These are phyloP conservation scores for Epizoanthus illoricatus DNA, from an alignment of 92 coral and sea anemone species.

Conservation along the genomic window DNA sequence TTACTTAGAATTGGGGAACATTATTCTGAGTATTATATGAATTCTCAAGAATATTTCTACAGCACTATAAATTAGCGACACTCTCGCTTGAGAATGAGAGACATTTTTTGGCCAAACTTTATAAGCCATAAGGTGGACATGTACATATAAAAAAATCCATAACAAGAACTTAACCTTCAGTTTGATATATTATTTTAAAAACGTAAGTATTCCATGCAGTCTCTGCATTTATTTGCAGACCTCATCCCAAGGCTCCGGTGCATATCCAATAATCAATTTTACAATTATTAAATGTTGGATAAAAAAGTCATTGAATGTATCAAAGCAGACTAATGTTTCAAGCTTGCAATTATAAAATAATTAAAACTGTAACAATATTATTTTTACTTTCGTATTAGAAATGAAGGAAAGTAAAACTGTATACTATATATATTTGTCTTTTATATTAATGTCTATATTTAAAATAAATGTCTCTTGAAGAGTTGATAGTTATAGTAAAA, in stretches of 20 bases:
- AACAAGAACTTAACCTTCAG: not conserved
- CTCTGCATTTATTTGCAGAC: constrained; percentile 4
- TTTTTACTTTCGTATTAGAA: not conserved
- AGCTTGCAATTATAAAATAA: not conserved
- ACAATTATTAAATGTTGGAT: not conserved
- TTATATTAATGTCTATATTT: too few species aligned
- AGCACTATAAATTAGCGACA: too few species aligned
- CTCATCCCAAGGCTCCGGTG: not conserved
- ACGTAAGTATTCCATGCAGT: not conserved
- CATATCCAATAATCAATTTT: constrained; percentile 4
- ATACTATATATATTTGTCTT: not conserved
- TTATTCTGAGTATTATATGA: too few species aligned
- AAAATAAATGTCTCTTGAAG: too few species aligned
- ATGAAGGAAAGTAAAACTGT: not conserved
- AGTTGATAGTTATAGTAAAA: too few species aligned
- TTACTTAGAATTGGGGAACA: too few species aligned
- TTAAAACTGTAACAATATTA: not conserved
- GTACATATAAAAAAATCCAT: not conserved
- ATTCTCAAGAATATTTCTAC: too few species aligned
- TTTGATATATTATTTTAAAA: not conserved
- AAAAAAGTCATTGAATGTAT: not conserved
- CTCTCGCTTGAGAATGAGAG: not conserved
- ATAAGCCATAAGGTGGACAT: not conserved
- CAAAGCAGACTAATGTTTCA: not conserved
- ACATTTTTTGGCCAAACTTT: not conserved